These are phyloP conservation scores for Stenodera caucasica DNA, from an alignment of 2,888 invertebrate species.

Conservation along the genomic window DNA sequence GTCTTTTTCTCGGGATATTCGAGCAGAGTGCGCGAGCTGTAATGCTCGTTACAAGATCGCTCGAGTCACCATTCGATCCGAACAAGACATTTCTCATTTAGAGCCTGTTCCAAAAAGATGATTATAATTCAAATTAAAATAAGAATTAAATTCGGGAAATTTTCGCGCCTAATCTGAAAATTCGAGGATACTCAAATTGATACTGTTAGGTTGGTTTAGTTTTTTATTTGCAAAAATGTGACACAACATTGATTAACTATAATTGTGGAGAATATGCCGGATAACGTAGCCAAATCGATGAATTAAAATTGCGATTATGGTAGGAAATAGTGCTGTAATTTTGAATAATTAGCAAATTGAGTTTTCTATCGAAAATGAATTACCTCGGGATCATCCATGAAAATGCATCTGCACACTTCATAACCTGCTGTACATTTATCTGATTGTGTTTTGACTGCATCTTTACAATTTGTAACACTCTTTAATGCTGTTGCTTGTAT, in stretches of 20 bases:
- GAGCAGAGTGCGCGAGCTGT: too few species aligned
- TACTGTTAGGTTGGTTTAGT: background rate
- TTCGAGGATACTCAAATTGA: too few species aligned
- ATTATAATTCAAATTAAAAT: too few species aligned
- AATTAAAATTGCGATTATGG: background rate
- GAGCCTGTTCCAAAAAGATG: too few species aligned
- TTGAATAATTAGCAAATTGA: conserved; percentile 1
- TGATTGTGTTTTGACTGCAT: conserved; percentile 52
- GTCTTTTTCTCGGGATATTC: too few species aligned
- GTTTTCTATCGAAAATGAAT: conserved; percentile 9
- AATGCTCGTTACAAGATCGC: too few species aligned
- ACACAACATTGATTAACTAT: background rate
- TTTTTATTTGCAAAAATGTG: background rate
- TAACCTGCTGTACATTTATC: conserved; percentile 60
- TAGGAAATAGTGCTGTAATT: conserved; percentile 8
- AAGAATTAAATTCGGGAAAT: too few species aligned
- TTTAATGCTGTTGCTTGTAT: conserved; percentile 55
- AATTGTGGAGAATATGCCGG: background rate
- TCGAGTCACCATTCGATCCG: too few species aligned
- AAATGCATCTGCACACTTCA: conserved; percentile 59
- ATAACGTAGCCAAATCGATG: too few species aligned
- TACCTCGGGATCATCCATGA: conserved; percentile 56
- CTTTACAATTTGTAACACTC: conserved; percentile 58
- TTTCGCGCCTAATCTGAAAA: too few species aligned
- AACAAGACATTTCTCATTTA: too few species aligned